phyloP scores from a whole-genome alignment of 1,140 invertebrate genomes.

The Chrysoperla carnea region DNA sequence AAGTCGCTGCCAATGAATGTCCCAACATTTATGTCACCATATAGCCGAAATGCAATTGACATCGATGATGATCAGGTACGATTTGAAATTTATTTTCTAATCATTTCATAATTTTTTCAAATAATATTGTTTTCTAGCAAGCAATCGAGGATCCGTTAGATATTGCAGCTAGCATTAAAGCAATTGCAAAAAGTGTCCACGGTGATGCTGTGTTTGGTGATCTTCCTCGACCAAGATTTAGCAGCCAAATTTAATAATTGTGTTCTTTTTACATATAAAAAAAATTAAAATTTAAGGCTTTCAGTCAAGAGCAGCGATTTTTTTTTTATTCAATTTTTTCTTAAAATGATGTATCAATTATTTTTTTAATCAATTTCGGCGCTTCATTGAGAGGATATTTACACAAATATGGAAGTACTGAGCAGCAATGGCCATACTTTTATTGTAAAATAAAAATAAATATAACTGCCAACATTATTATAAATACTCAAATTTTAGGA shows the following conservation, averaged over 20 bases:
- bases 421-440: no score
- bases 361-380: no score
- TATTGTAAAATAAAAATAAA: no score
- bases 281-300: no score
- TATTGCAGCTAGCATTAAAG: conserved; percentile 75
- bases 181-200: conserved; percentile 67
- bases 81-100: not conserved
- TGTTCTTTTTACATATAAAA: not conserved
- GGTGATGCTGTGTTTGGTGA: conserved; percentile 70
- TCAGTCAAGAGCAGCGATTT: no score
- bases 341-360: no score
- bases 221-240: conserved; percentile 60
- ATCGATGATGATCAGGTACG: conserved; percentile 24
- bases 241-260: conserved; percentile 55
- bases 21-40: conserved; percentile 25
- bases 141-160: conserved; percentile 31
- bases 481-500: no score
- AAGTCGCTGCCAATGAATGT: conserved; percentile 36
- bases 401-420: no score
- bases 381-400: no score
- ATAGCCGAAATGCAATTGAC: conserved; percentile 17
- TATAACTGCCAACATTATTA: no score
- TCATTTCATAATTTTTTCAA: conserved; percentile 1
- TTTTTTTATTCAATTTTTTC: no score
- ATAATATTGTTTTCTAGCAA: conserved; percentile 9